Base-by-base conservation (phyloP, 1,140 invertebrate genomes). In the Brachionus rotundiformis region DNA sequence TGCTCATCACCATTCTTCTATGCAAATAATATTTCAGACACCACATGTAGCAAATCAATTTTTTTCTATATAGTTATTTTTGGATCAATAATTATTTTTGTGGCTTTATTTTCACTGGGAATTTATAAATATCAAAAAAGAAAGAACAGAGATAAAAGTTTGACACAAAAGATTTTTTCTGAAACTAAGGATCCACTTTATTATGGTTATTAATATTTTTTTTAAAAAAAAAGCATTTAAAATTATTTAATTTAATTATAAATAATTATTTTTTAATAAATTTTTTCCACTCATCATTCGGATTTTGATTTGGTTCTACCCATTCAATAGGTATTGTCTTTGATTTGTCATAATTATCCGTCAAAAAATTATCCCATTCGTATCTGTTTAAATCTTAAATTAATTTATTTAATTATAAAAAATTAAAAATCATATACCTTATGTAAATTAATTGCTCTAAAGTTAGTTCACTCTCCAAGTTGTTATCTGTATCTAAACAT, bases 301-400 rank as follows among this genome's bases (percentile, higher is more conserved):
- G 68, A 73, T 73, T 73, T 73, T 73, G 68, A n/a, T 73, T 73
- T 25, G 68, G 68, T 25, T 44, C 36, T 4, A 73, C 68, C 68
- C 68, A 73, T 29, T 73, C 36, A 73, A 73, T 73, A 13, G 68
- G 68, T 44, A 73, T 23, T 25, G 68, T 44, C 19, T 73, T 73
- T 7, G 36, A 44, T 73, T 11, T 73, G 13, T 73, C 39, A 73
- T 73, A 44, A 1, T 29, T 31, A 13, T 71, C 16, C n/a, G 68
- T 44, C 5, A 73, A 19, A 73, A 73, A 73, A 19, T 44, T 39
- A 44, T 73, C 68, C 68, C 68, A 73, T 73, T 73, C 68, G 25
- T 73, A 44, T 44, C 68, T 73, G 0, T 31, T 27, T 7, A 41
- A 71, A 33, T 27, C 3, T 27, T 7, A 36, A 36, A 63, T 13